These are phyloP conservation scores for Isaurus tuberculatus DNA, from an alignment of 92 coral and sea anemone species.

Conservation along the genomic window DNA sequence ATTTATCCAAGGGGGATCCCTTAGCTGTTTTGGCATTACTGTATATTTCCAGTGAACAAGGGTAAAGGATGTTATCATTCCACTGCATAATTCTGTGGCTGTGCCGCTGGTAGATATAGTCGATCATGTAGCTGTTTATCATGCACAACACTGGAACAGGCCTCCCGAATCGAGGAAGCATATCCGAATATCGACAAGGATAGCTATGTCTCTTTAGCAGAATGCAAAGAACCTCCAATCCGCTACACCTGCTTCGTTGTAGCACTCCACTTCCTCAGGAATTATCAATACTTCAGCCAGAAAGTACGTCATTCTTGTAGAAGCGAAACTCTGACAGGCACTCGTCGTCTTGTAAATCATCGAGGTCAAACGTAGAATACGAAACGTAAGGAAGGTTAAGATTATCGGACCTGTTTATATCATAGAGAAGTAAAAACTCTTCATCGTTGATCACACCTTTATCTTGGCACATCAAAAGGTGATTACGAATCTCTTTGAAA, in stretches of 20 bases:
- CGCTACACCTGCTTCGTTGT: slow-evolving; percentile 27
- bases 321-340: too few relatives aligned
- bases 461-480: not conserved
- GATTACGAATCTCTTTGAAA: too few relatives aligned
- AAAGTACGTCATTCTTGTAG: slow-evolving; percentile 7
- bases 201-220: slow-evolving; percentile 29
- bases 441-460: not conserved
- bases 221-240: slow-evolving; percentile 49
- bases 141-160: slow-evolving; percentile 12
- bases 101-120: not conserved
- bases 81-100: not conserved
- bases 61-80: too few relatives aligned
- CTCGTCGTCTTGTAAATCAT: too few relatives aligned
- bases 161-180: slow-evolving; percentile 26
- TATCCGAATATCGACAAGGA: slow-evolving; percentile 43
- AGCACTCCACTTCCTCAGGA: not conserved
- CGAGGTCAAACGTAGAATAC: too few relatives aligned
- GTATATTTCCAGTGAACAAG: too few relatives aligned
- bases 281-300: slow-evolving; percentile 38
- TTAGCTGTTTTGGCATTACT: too few relatives aligned
- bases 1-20: too few relatives aligned
- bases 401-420: slow-evolving; percentile 3
- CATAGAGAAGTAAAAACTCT: not conserved
- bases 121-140: not conserved
- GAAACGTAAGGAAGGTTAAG: not conserved